Base-by-base conservation (phyloP, 2,888 invertebrate genomes). In the Volucella bombylans region DNA sequence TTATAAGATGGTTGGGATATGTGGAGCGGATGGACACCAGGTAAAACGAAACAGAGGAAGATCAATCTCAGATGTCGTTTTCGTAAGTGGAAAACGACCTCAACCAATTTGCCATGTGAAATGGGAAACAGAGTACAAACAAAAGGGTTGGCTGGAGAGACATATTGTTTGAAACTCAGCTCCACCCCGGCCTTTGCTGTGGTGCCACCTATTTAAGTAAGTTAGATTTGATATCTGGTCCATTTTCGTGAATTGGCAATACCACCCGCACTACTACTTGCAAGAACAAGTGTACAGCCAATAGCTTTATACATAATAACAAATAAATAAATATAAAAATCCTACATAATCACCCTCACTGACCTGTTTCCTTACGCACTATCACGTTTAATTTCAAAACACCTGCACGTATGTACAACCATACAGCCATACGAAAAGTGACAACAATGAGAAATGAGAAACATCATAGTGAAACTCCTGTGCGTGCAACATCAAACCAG, bases 261-360 rank as follows among this genome's bases (percentile, higher is more conserved):
- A 18, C 8, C 62, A 1, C 8, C 23, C 4, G 52, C 31, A 23
- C 39, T 59, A 65, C 15, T 31, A 2, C 14, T 41, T 14, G 57
- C 71, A 76, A 85, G 81, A 81, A 81, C 81, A 85, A 81, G 85
- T 85, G 76, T 54, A 77, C 49, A 68, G 64, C 65, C 83, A 81
- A 81, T 77, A 81, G 76, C 68, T 76, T 71, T 59, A 80, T 68
- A 72, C 85, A 81, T 76, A 85, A 85, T 72, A 79, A 69, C 18
- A 47, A 38, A 74, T 49, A 54, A 57, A 39, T n/a, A 55, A 72
- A 39, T 67, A 69, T 69, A 76, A 52, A 57, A 55, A 57, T 68
- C 39, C 49, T 49, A 15, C 45, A 41, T 31, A 69, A 50, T 23
- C 68, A 76, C 80, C 73, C 82, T 65, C 64, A 74, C 65, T 83